A percentile compares a stretch with the other conserved stretches of the same genome.
Conservation (phyloP, 2,113 vertebrate species). For the Rhizomys pruinosus region DNA sequence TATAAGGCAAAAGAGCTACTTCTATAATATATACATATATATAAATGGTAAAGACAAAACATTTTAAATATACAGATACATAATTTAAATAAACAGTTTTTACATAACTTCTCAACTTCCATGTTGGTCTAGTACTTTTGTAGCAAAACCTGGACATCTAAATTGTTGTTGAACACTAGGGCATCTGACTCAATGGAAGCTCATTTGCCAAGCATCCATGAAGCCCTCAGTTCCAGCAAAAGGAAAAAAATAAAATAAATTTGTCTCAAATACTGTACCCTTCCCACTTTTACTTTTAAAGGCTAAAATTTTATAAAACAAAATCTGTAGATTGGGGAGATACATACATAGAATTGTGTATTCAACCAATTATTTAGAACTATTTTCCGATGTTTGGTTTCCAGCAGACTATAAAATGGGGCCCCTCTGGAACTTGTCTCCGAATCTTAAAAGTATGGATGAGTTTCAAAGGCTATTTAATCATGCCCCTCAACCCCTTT, state of each 20-base stretch:
- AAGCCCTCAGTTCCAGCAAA: background rate
- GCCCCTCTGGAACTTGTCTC: slow-evolving; percentile 55
- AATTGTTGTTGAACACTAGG: background rate
- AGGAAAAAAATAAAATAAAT: background rate
- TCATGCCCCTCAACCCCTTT: slow-evolving; percentile 58
- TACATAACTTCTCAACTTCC: background rate
- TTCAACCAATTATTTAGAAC: slow-evolving; percentile 27
- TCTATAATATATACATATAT: slow-evolving; percentile 6
- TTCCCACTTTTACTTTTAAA: background rate
- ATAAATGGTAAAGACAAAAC: slow-evolving; percentile 16
- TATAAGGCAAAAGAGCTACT: slow-evolving; percentile 36
- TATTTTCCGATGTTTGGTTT: slow-evolving; percentile 66
- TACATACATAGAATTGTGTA: background rate
- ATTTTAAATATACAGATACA: slow-evolving; percentile 27
- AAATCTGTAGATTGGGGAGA: slow-evolving; percentile 1
- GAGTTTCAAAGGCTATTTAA: slow-evolving; percentile 67
- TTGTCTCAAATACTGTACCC: background rate
- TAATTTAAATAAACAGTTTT: slow-evolving; percentile 55
- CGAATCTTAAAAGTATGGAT: slow-evolving; percentile 68
- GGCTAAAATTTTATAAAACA: slow-evolving; percentile 35
- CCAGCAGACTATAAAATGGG: slow-evolving; percentile 62
- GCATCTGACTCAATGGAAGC: background rate
- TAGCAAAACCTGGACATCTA: slow-evolving; percentile 10
- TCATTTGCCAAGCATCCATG: background rate
- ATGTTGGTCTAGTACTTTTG: background rate